Base-by-base conservation (phyloP, 2,888 invertebrate genomes). In the Watsonalla cultraria region DNA sequence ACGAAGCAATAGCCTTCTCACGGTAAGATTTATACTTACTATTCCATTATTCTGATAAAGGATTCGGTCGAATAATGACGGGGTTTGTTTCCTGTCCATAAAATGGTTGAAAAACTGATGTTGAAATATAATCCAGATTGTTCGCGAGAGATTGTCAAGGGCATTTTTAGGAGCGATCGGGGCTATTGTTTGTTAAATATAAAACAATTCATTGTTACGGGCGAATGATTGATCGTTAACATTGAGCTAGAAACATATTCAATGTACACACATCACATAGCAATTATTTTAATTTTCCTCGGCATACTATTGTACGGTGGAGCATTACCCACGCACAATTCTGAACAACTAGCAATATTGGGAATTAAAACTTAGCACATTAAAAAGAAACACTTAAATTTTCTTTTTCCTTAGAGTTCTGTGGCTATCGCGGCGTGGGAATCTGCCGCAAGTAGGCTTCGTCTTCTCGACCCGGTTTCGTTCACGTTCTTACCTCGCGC, bases 1-100 rank as follows among this genome's bases (percentile, higher is more conserved):
- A 69, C 70, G 79, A 75, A 78, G 78, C 82, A 84, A 85, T 80
- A 71, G 75, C 72, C 77, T 79, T 79, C 83, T 80, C 78, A 82
- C 78, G 74, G 70, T 70, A 70, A 64, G 62, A 64, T 66, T 50
- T 42, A 59, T 65, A 75, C 63, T 78, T 64, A 75, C 63, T 78
- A 76, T 79, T 82, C 76, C 78, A 69, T 68, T 68, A 78, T 72
- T 54, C 66, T 68, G 57, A 54, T 56, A 47, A 52, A 60, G 51
- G 54, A 56, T 52, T 62, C 33, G 13, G 13, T 52, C 51, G 46
- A 58, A 37, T 37, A 33, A 39, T 35, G 14, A 51, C 39, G 50
- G 24, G 52, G 39, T 54, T 47, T 47, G 52, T 54, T 37, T 37
- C 48, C 48, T 37, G 14, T 37, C 13, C 13, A 9, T 34, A 6